Evolutionary conservation across 2,888 invertebrate species (phyloP), one percentile per base, ranked within the genome.

Genomic region (Eilema caniola): DNA sequence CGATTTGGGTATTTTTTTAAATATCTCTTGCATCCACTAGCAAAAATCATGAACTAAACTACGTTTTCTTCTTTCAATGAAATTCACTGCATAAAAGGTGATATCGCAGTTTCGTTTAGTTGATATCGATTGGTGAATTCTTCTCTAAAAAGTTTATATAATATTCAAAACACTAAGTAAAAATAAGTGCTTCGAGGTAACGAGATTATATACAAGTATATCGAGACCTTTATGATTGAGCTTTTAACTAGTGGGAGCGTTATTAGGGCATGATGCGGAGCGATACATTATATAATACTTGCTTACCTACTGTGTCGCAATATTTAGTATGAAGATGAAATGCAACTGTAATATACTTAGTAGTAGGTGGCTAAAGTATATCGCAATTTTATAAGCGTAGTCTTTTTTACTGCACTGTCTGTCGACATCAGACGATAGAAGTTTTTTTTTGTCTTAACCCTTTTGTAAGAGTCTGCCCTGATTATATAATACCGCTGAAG

Each of bases 391-490:
- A 37, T 62, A 71, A 61, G 24, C 70, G 67, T 69, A 70, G 75
- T 69, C 65, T 76, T 76, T 81, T 78, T 76, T 77, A 75, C 70
- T 47, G 37, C 16, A 72, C 77, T 85, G 81, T 3, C 33, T 37
- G 37, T 83, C 83, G 83, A 81, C 78, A 84, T 74, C 75, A 67
- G 71, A 59, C n/a, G 60, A 63, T 72, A 69, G 71, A 65, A 14
- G 24, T 3, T 59, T 59, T 62, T n/a, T 31, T 62, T 62, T 33
- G 33, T 62, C 23, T 33, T 56, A 31, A 31, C 53, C 53, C 53
- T 23, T 64, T 56, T 31, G 31, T 65, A 31, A 25, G 62, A 12
- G 24, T 3, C n/a, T 56, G 53, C 31, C 12, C 16, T 53, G 20
- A 25, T 64, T 65, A 59, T 59, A 16, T 25, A 24, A 16, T 0